These are phyloP conservation scores for Malurus elegans DNA, from an alignment of 2,113 vertebrate species.

Conservation along the genomic window DNA sequence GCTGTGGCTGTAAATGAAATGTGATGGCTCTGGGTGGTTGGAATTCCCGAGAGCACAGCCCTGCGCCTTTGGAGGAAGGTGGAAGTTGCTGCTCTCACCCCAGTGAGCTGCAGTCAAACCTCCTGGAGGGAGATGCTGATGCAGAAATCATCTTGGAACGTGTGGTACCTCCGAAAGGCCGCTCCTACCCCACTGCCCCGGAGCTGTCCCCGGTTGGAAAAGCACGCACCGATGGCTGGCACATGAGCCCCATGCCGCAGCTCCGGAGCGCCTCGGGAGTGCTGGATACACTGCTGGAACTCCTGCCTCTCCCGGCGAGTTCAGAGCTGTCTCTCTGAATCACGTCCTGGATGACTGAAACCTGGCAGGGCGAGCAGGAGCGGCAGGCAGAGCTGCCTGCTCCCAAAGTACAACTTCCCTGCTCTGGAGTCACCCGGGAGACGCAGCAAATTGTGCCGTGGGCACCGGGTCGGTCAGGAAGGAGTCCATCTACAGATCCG, in stretches of 20 bases:
- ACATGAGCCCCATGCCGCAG: accelerated
- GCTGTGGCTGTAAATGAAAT: not conserved
- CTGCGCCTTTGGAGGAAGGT: accelerated
- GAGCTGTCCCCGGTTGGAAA: accelerated
- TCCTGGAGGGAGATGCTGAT: not conserved
- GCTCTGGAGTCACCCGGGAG: accelerated
- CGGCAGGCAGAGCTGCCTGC: accelerated
- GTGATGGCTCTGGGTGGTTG: not conserved
- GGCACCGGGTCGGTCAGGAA: accelerated
- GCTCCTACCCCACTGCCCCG: not conserved
- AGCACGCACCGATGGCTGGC: not conserved
- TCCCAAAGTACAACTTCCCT: accelerated
- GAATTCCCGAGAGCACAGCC: not conserved
- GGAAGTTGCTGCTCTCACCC: accelerated
- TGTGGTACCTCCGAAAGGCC: not conserved
- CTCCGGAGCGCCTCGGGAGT: accelerated
- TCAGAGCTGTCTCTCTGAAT: not conserved
- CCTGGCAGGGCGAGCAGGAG: not conserved
- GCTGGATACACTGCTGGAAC: not conserved
- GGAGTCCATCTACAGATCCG: not conserved
- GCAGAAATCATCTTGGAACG: not conserved
- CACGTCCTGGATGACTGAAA: not conserved
- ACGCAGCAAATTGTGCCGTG: accelerated
- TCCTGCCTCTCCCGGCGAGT: not conserved
- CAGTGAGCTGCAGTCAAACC: not conserved